phyloP scores from a whole-genome alignment of 1,140 invertebrate genomes.

The Drosophila auraria region DNA sequence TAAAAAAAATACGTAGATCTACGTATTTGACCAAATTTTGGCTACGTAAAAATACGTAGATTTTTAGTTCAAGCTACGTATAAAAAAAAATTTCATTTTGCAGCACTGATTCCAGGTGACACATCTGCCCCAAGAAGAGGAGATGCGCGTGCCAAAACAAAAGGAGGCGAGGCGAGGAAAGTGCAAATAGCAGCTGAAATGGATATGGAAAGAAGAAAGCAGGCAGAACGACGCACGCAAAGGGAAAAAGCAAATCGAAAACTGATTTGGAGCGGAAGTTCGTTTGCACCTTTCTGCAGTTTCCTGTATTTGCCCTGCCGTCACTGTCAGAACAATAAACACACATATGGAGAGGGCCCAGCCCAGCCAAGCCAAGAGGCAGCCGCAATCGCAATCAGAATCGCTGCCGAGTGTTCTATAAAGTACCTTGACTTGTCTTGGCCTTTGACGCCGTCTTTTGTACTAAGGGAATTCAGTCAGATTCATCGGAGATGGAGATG shows the following conservation, averaged over 20 bases:
- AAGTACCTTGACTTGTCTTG: constrained; percentile 67
- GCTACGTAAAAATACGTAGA: too few relatives aligned
- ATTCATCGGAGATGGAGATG: constrained; percentile 13
- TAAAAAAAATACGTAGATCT: too few relatives aligned
- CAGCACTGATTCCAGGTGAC: too few relatives aligned
- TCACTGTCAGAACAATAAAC: constrained; percentile 51
- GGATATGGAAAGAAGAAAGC: constrained; percentile 51
- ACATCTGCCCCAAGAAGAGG: constrained; percentile 14
- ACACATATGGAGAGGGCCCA: constrained; percentile 31
- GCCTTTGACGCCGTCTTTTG: constrained; percentile 73
- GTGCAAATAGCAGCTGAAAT: constrained; percentile 53
- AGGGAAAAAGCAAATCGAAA: constrained; percentile 79
- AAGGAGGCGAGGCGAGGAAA: constrained; percentile 22
- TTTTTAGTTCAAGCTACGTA: too few relatives aligned
- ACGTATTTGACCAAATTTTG: too few relatives aligned
- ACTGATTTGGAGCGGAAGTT: constrained; percentile 84
- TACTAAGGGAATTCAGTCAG: constrained; percentile 37
- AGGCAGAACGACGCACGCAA: constrained; percentile 19
- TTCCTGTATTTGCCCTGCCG: constrained; percentile 70
- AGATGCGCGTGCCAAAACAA: constrained; percentile 47
- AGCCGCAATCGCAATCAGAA: constrained; percentile 25
- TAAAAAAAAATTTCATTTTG: too few relatives aligned
- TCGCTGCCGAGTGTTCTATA: constrained; percentile 40
- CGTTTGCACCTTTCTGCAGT: constrained; percentile 83
- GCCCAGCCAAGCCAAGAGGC: constrained; percentile 22